phyloP scores from a whole-genome alignment of 2,888 invertebrate species.

The Mongoloraphidia duomilia region DNA sequence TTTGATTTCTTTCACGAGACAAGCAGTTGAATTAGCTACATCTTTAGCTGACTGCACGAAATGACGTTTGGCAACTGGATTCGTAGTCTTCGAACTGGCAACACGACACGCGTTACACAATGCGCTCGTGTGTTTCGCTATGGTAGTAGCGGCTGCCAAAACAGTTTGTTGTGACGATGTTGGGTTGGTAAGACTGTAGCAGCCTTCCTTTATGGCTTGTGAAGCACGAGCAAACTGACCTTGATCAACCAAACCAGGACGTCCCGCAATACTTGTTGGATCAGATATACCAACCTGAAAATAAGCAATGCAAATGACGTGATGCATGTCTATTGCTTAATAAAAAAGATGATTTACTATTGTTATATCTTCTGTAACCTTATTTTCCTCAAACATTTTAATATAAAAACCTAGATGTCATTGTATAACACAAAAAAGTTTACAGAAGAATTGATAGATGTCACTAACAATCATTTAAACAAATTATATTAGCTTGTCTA shows the following conservation, averaged over 20 bases:
- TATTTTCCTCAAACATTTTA: background rate
- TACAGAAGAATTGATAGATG: background rate
- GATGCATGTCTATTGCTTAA: background rate
- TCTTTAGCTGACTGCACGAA: constrained; percentile 97
- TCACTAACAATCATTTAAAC: background rate
- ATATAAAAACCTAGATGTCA: background rate
- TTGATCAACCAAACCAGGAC: constrained; percentile 79
- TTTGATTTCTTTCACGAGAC: constrained; percentile 90
- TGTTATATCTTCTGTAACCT: background rate
- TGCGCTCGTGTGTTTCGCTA: constrained; percentile 91
- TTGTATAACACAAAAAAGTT: too few relatives aligned
- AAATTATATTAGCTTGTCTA: background rate
- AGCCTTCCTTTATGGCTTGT: constrained; percentile 81
- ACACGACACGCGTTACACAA: constrained; percentile 90
- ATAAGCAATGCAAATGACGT: background rate
- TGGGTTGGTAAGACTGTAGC: constrained; percentile 57
- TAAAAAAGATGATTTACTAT: background rate
- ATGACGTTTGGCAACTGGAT: constrained; percentile 86
- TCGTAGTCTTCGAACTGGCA: constrained; percentile 80
- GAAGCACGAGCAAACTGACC: constrained; percentile 77
- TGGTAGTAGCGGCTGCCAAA: constrained; percentile 78
- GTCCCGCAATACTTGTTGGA: constrained; percentile 74
- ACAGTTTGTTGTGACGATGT: constrained; percentile 69
- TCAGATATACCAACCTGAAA: constrained; percentile 77
- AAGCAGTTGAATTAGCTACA: constrained; percentile 90